Evolutionary conservation across 2,888 invertebrate species (phyloP), one percentile per base, ranked within the genome.

Genomic region (Pterobdella sp.): DNA sequence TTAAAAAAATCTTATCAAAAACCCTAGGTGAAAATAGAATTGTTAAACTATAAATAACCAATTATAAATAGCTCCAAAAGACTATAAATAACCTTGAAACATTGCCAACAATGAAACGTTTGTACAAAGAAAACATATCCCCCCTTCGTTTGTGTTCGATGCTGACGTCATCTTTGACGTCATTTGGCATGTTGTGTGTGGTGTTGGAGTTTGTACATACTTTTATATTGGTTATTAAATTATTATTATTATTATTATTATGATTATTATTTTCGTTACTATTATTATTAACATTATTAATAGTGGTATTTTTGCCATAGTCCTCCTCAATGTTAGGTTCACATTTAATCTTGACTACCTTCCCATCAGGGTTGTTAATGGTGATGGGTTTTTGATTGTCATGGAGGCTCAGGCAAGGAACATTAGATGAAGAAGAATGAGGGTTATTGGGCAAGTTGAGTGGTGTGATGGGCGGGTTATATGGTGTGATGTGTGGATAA

Each of bases 61-160:
- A 42, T 42, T 42, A 42, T 42, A 14, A 42, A 7, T 42, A 42
- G 42, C 18, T 7, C 42, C 18, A 42, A 42, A 42, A 42, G 42
- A 42, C 7, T 42, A 42, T 7, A 42, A 42, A 42, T 42, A 7
- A 56, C 60, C 60, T 56, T 4, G 60, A 56, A 3, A 56, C n/a
- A 56, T 56, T 56, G 60, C 60, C 60, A 22, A 56, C 26, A n/a
- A 56, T 56, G n/a, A 56, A 56, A 3, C n/a, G 18, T 56, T n/a
- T 56, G n/a, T 56, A 56, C 60, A 56, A 56, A 3, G 60, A 56
- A 22, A 56, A 56, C 4, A 56, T 56, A 22, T 56, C 60, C 18
- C 60, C 60, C n/a, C 60, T 56, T 22, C 60, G 18, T 22, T 22
- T 56, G n/a, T 56, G 60, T 22, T 56, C 60, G 4, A 4, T 56